These are phyloP conservation scores for Trichonephila inaurata DNA, from an alignment of 1,140 invertebrate species.

Conservation along the genomic window DNA sequence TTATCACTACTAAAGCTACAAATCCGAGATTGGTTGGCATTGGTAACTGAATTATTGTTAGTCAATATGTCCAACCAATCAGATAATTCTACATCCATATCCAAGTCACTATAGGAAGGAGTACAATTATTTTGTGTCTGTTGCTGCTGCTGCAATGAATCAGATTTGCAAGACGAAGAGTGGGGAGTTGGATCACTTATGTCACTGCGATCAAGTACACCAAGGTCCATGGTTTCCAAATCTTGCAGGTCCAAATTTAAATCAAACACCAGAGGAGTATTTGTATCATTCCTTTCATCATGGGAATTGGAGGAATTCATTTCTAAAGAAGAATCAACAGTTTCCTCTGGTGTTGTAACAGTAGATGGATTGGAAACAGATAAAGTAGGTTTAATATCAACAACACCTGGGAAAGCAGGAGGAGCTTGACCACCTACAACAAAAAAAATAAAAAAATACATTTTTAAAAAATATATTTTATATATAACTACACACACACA, in stretches of 20 bases:
- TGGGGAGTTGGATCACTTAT: neutral
- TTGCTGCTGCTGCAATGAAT: neutral
- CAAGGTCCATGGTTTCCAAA: slow-evolving; percentile 71
- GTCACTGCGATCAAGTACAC: slow-evolving; percentile 54
- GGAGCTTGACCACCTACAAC: neutral
- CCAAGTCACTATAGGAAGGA: slow-evolving; percentile 8
- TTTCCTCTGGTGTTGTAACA: neutral
- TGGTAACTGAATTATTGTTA: slow-evolving; percentile 55
- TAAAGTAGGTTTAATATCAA: neutral
- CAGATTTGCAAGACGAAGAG: neutral
- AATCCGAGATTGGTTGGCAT: neutral
- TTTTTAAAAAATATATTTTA: neutral
- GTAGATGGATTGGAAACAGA: neutral
- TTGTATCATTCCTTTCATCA: neutral
- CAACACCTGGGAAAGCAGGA: slow-evolving; percentile 46
- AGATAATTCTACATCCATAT: slow-evolving; percentile 72
- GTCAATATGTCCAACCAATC: slow-evolving; percentile 74
- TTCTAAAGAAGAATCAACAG: slow-evolving; percentile 3
- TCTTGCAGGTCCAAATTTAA: slow-evolving; percentile 72
- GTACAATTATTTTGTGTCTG: neutral
- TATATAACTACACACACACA: too few relatives aligned
- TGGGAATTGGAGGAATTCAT: neutral
- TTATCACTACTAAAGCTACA: slow-evolving; percentile 51
- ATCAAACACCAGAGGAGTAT: slow-evolving; percentile 64
- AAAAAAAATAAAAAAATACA: neutral